Base-by-base conservation (phyloP, 2,797 vertebrate species). In the Champsocephalus gunnari region DNA sequence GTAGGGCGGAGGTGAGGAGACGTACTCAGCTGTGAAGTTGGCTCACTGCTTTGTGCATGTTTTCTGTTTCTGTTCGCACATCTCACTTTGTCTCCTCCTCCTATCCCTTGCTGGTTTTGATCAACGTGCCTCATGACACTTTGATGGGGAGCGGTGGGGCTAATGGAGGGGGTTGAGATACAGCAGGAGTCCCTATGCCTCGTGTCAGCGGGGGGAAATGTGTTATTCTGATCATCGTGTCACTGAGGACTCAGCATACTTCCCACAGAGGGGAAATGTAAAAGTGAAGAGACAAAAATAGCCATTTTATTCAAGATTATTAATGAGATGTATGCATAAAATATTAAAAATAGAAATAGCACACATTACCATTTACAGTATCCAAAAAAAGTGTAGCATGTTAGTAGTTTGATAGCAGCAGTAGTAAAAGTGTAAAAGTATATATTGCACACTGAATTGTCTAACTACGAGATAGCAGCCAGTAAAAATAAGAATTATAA, bases 121-220 rank as follows among this genome's bases (percentile, higher is more conserved):
- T 90, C 85, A 89, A 77, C 66, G 85, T 71, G 80, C 75, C 81
- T 82, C 78, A 69, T 89, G 89, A 87, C 89, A 91, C 89, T 88
- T 91, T 92, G 90, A 89, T 88, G 83, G 85, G 88, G 75, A 72
- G 71, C 87, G 62, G 79, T 63, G 71, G 77, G 88, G 87, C 84
- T 80, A 88, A 83, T 83, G 58, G 58, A 58, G 53, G 28, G 34
- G 34, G 49, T 38, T 50, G 77, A 73, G 63, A 77, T 75, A 65
- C 71, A 80, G 73, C 89, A 83, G 83, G 65, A 70, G 50, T 54
- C 65, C 60, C 80, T 79, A 75, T 2, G 60, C 73, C 69, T 82
- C 73, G 21, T 66, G 79, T 88, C 82, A 80, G 71, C 70, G 67
- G 13, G 38, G 57, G 73, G 58, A 73, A 81, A 56, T 73, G 68